A percentile compares a stretch with the other conserved stretches of the same genome.
Conservation (phyloP, 2,113 vertebrate genomes). For the Sigmodon hispidus region DNA sequence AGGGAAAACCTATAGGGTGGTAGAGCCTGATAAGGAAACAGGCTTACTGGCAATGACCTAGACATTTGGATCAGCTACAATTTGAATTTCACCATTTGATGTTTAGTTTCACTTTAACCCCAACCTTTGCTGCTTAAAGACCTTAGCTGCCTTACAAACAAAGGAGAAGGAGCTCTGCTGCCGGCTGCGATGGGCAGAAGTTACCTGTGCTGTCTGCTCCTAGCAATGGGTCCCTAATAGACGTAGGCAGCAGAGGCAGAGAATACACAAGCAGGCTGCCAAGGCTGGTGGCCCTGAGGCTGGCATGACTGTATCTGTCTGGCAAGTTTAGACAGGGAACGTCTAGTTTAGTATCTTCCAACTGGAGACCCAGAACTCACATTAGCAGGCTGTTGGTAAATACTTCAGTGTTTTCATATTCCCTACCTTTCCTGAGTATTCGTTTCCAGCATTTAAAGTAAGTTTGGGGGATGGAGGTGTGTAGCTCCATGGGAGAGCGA, state of each 20-base stretch:
- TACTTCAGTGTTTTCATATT: background rate
- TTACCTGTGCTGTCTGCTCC: background rate
- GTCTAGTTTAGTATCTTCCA: background rate
- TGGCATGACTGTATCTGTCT: background rate
- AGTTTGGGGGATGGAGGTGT: background rate
- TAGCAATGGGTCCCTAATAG: background rate
- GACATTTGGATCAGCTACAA: background rate
- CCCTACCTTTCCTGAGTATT: background rate
- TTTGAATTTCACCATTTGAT: background rate
- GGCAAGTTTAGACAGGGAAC: background rate
- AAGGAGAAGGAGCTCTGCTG: background rate
- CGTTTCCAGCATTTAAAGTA: background rate
- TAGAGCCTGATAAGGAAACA: rapidly evolving
- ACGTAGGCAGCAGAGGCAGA: background rate
- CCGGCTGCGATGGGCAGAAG: background rate
- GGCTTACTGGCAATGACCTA: background rate
- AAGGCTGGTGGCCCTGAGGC: slow-evolving; percentile 12
- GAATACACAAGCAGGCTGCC: background rate
- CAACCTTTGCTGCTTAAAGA: background rate
- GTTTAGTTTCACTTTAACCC: background rate
- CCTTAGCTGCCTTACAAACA: background rate
- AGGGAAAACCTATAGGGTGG: background rate
- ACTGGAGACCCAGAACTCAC: background rate
- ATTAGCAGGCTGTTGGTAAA: slow-evolving; percentile 25
- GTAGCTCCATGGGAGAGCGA: background rate